Evolutionary conservation across 2,888 invertebrate species (phyloP), one percentile per base, ranked within the genome.

Genomic region (Dorcus hopei): DNA sequence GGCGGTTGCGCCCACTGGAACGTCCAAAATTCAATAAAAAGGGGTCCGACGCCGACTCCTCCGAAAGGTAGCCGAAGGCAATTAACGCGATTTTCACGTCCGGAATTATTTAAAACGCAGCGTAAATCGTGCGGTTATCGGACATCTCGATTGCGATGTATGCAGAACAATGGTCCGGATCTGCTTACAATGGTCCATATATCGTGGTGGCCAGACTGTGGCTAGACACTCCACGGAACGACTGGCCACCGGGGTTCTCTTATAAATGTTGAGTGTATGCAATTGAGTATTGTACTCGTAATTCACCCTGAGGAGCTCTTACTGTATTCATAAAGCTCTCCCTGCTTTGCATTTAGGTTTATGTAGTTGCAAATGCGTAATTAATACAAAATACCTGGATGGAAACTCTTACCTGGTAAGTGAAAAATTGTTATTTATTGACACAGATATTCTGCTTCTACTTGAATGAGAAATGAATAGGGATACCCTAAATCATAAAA

Each of bases 151-250:
- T 69, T 63, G 52, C 61, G 61, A 65, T 63, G 65, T 64, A 65
- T 61, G 63, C 60, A 66, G 70, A 71, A 74, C 73, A 74, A 74
- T 74, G 70, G 69, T 65, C 45, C 58, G 65, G 68, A 72, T 74
- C 72, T 72, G 68, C 72, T 71, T 70, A 74, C 73, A 73, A 72
- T 73, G 62, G 70, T 68, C 70, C 67, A 70, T 70, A 70, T 70
- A 73, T 50, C 39, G 55, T 48, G 26, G 26, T 33, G 40, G 54
- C 58, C 64, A 63, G 63, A 64, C 65, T 65, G 57, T 53, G 54
- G 49, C 62, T 62, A 68, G 65, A 67, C 65, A 54, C 33, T 49
- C 52, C 39, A 48, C 47, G 48, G 56, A 63, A 58, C 57, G 52
- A 57, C 58, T 57, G 45, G 33, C 52, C 56, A 55, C 61, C 63